Conservation (phyloP, 2,113 vertebrate genomes). For the Catharus fuscescens region DNA sequence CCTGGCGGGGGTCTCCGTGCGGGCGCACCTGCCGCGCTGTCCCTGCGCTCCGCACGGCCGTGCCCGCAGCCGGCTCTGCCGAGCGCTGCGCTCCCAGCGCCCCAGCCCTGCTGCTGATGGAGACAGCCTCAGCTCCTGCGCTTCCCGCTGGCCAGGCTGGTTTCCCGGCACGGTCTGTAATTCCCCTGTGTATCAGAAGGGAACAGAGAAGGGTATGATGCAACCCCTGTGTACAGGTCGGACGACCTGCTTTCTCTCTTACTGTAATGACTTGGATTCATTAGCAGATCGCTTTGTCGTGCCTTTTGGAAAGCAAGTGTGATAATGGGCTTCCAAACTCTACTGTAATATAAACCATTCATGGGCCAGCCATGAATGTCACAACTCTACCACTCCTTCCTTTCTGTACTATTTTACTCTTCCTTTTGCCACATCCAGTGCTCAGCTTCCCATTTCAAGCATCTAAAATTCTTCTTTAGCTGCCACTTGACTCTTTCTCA, state of each 20-base stretch:
- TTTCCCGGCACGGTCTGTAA: not conserved
- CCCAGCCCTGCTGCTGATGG: rapidly evolving
- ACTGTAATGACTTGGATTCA: not conserved
- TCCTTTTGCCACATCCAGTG: too few species aligned
- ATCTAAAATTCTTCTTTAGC: not conserved
- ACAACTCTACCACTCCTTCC: not conserved
- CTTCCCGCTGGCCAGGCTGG: not conserved
- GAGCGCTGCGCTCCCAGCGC: too few species aligned
- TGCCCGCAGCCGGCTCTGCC: not conserved
- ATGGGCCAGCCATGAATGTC: rapidly evolving
- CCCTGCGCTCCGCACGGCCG: not conserved
- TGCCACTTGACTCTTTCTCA: not conserved
- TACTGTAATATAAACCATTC: not conserved
- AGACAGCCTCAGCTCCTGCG: rapidly evolving
- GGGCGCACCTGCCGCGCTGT: not conserved
- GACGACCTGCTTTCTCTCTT: constrained; percentile 9
- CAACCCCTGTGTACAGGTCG: not conserved
- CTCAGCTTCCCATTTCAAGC: not conserved
- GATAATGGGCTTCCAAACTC: not conserved
- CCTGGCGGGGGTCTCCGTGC: rapidly evolving
- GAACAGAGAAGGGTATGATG: not conserved
- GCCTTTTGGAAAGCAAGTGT: not conserved
- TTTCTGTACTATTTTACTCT: rapidly evolving
- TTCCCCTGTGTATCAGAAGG: not conserved
- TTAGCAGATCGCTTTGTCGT: not conserved